A percentile compares a stretch with the other conserved stretches of the same genome.
phyloP scores from a whole-genome alignment of 1,140 invertebrate species.

The Drosophila miranda region DNA sequence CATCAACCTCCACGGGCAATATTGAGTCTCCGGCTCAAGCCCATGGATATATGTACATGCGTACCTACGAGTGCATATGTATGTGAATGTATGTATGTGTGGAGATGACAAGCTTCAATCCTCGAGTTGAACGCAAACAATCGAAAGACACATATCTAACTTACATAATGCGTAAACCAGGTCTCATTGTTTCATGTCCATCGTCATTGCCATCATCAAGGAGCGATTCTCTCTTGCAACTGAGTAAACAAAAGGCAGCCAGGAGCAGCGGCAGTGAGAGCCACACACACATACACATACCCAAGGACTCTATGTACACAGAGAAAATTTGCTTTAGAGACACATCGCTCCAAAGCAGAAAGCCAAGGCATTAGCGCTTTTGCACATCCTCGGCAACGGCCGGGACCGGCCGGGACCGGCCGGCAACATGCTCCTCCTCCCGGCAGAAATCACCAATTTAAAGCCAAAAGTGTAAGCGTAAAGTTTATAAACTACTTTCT shows the following conservation, averaged over 20 bases:
- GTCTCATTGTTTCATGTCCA: slow-evolving; percentile 41
- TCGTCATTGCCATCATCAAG: slow-evolving; percentile 7
- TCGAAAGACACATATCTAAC: slow-evolving; percentile 73
- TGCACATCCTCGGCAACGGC: too few species aligned
- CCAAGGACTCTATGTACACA: slow-evolving; percentile 48
- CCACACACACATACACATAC: slow-evolving; percentile 22
- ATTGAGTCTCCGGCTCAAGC: slow-evolving; percentile 3
- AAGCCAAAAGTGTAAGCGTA: slow-evolving; percentile 48
- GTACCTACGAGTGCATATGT: too few species aligned
- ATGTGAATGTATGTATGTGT: slow-evolving; percentile 5
- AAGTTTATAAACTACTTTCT: slow-evolving; percentile 67
- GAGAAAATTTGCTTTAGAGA: slow-evolving; percentile 68
- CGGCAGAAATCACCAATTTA: slow-evolving; percentile 54
- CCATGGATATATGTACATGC: too few species aligned
- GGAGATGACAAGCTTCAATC: slow-evolving; percentile 42
- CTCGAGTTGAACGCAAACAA: slow-evolving; percentile 72
- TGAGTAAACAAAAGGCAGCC: slow-evolving; percentile 59
- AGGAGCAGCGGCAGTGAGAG: slow-evolving; percentile 24
- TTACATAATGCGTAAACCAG: slow-evolving; percentile 57
- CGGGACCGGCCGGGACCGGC: too few species aligned
- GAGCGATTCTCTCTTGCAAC: slow-evolving; percentile 33
- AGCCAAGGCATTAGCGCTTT: slow-evolving; percentile 62
- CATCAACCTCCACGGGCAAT: slow-evolving; percentile 36
- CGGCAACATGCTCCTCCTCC: slow-evolving; percentile 6
- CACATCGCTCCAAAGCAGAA: slow-evolving; percentile 54